phyloP scores from a whole-genome alignment of 2,113 vertebrate species.

The Catharus bicknelli region DNA sequence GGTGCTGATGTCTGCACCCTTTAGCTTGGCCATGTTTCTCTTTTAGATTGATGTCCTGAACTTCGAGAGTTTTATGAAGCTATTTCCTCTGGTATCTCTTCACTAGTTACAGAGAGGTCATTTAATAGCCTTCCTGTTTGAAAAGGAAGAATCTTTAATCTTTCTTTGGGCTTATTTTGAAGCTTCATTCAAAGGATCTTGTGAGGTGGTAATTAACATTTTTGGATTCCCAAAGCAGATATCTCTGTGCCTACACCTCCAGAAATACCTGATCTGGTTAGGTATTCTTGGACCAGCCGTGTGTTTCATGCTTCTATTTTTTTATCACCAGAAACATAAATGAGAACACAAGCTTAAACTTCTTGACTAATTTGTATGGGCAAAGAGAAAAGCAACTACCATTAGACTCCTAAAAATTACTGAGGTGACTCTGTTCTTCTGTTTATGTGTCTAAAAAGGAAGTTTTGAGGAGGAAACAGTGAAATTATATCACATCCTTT shows the following conservation, averaged over 20 bases:
- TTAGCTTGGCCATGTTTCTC: not conserved
- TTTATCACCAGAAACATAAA: not conserved
- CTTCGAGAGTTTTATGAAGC: not conserved
- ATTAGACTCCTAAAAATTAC: not conserved
- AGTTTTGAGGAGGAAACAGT: not conserved
- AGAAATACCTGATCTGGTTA: not conserved
- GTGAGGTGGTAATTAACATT: not conserved
- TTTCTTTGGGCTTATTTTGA: not conserved
- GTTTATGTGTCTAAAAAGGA: not conserved
- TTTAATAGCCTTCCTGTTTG: not conserved
- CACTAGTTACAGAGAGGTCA: not conserved
- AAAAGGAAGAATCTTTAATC: not conserved
- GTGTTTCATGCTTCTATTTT: not conserved
- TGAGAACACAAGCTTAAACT: not conserved
- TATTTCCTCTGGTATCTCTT: not conserved
- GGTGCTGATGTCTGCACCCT: not conserved
- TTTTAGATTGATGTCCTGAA: not conserved
- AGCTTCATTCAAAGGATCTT: not conserved
- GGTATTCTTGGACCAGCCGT: accelerated
- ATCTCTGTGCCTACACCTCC: not conserved
- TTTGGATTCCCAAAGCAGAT: not conserved
- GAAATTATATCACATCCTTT: not conserved
- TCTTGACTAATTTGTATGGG: not conserved
- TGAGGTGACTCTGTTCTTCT: not conserved
- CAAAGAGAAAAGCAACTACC: not conserved